These are phyloP conservation scores for Pterostichus niger DNA, from an alignment of 2,888 invertebrate species.

Conservation along the genomic window DNA sequence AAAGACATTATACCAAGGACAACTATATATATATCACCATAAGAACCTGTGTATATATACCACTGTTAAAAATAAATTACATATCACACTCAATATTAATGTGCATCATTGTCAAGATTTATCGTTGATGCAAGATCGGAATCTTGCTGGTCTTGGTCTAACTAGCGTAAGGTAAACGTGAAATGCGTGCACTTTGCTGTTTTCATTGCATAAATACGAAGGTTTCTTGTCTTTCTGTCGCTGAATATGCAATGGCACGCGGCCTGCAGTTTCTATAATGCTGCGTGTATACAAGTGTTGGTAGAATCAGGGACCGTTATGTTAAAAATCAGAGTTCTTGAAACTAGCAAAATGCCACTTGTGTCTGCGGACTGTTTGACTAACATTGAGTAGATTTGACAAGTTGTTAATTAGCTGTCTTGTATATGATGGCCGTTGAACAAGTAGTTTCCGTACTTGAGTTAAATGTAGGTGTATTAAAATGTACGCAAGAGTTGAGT, in stretches of 20 bases:
- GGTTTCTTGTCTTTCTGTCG: not conserved
- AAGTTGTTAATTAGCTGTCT: constrained; percentile 38
- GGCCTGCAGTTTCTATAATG: not conserved
- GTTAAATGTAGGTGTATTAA: too few species aligned
- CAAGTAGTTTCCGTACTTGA: constrained; percentile 2
- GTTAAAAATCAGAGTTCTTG: constrained; percentile 22
- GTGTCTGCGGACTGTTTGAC: constrained; percentile 1
- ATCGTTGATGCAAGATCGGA: constrained; percentile 7
- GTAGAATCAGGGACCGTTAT: constrained; percentile 10
- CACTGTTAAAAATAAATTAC: constrained; percentile 24
- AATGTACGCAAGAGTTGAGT: too few species aligned
- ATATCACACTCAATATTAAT: constrained; percentile 8
- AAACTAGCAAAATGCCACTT: constrained; percentile 18
- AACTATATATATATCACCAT: constrained; percentile 21
- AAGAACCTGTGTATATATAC: not conserved
- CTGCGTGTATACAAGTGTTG: not conserved
- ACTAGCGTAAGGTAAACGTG: constrained; percentile 64
- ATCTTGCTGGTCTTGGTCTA: constrained; percentile 62
- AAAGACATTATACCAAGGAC: constrained; percentile 21
- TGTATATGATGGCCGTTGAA: constrained; percentile 13
- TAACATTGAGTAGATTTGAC: constrained; percentile 35
- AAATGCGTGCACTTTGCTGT: constrained; percentile 51
- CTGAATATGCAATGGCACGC: constrained; percentile 32
- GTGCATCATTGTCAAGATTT: not conserved
- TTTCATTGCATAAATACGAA: constrained; percentile 59